A percentile compares a stretch with the other conserved stretches of the same genome.
Conservation (phyloP, 2,888 invertebrate species). For the Apodemia mormo region DNA sequence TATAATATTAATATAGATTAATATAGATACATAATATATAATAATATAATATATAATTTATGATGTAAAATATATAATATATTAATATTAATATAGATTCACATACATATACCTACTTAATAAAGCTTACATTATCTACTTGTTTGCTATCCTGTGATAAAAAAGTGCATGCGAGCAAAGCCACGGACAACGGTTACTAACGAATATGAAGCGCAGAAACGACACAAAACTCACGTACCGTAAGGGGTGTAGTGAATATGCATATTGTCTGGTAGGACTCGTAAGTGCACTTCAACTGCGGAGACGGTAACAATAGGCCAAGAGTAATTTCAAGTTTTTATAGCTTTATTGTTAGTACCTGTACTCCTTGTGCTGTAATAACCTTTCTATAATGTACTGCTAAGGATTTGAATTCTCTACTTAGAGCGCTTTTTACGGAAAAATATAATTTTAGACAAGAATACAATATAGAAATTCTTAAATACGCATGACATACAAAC, state of each 20-base stretch:
- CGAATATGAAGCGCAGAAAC: constrained; percentile 19
- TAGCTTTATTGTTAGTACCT: constrained; percentile 48
- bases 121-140: too few relatives aligned
- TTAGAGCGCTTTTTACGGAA: constrained; percentile 4
- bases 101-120: too few relatives aligned
- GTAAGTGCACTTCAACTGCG: constrained; percentile 54
- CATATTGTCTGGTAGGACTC: constrained; percentile 63
- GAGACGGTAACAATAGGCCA: constrained; percentile 58
- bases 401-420: constrained; percentile 18
- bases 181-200: background rate
- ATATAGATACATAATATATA: too few relatives aligned
- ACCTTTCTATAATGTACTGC: background rate
- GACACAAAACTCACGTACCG: constrained; percentile 32
- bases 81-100: too few relatives aligned
- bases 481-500: background rate
- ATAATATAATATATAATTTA: too few relatives aligned
- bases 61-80: too few relatives aligned
- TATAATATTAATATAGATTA: too few relatives aligned
- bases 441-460: background rate
- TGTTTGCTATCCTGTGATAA: too few relatives aligned
- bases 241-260: constrained; percentile 53
- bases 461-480: background rate
- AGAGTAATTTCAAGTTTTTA: constrained; percentile 57
- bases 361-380: constrained; percentile 26
- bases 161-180: background rate